phyloP scores from a whole-genome alignment of 1,140 invertebrate genomes.

The Eueides isabella region DNA sequence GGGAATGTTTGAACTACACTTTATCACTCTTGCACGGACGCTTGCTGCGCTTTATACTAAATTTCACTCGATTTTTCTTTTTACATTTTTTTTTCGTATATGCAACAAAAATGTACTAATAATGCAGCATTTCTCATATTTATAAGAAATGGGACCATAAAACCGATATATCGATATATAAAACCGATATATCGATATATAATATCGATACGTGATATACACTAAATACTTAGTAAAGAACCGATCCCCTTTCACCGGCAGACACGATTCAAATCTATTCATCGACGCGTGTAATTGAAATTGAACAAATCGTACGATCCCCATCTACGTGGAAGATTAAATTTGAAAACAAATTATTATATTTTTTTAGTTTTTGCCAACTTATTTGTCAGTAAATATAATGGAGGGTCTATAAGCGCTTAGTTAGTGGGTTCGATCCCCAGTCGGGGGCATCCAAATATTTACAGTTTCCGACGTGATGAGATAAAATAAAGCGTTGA shows the following conservation, averaged over 20 bases:
- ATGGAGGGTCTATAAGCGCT: no score
- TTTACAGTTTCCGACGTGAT: no score
- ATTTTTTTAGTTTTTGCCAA: background rate
- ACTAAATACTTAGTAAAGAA: conserved; percentile 5
- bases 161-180: no score
- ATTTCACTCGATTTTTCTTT: background rate
- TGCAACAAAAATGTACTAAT: no score
- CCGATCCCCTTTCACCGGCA: conserved; percentile 33
- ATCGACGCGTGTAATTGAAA: conserved; percentile 47
- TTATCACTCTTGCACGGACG: conserved; percentile 19
- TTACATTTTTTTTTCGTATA: background rate
- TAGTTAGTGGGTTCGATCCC: no score
- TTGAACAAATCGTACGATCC: conserved; percentile 19
- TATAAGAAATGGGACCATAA: no score
- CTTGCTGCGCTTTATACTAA: background rate
- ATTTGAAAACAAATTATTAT: background rate
- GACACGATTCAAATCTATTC: conserved; percentile 41
- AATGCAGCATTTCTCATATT: no score
- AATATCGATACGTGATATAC: background rate
- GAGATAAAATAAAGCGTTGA: no score
- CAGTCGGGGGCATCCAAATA: no score
- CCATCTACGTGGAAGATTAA: conserved; percentile 3
- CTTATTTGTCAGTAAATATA: background rate
- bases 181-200: no score
- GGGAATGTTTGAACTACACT: conserved; percentile 30